Conservation (phyloP, 2,113 vertebrate species). For the Castor canadensis region DNA sequence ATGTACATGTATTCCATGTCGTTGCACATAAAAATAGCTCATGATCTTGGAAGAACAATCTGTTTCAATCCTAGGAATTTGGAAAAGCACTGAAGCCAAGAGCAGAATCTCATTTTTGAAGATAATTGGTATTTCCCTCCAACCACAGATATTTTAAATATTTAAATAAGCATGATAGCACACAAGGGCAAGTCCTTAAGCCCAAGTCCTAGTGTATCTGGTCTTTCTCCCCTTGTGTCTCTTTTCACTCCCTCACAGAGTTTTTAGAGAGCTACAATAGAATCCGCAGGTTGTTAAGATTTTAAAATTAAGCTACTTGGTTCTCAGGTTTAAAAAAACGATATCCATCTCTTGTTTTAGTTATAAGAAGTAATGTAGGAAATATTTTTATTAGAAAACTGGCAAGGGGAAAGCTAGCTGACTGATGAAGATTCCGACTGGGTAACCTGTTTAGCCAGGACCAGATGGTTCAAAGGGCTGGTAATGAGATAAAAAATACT, state of each 20-base stretch:
- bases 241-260: not conserved
- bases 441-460: slow-evolving; percentile 71
- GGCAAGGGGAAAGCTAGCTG: slow-evolving; percentile 26
- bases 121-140: slow-evolving; percentile 62
- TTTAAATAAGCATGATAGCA: slow-evolving; percentile 70
- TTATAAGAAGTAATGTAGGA: slow-evolving; percentile 46
- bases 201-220: accelerated
- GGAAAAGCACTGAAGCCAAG: slow-evolving; percentile 68
- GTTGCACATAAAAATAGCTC: slow-evolving; percentile 42
- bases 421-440: slow-evolving; percentile 62
- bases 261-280: not conserved
- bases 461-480: slow-evolving; percentile 46
- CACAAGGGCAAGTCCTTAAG: not conserved
- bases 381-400: slow-evolving; percentile 53
- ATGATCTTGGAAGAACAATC: not conserved
- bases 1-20: not conserved
- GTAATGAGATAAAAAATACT: slow-evolving; percentile 52
- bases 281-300: not conserved
- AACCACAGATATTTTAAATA: slow-evolving; percentile 78
- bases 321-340: slow-evolving; percentile 21
- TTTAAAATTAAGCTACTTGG: not conserved
- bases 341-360: slow-evolving; percentile 47
- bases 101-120: slow-evolving; percentile 69
- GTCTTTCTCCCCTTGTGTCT: not conserved
- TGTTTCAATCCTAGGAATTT: slow-evolving; percentile 70